Evolutionary conservation across 2,797 vertebrate species (phyloP).

Genomic region (Phataginus tetradactyla): DNA sequence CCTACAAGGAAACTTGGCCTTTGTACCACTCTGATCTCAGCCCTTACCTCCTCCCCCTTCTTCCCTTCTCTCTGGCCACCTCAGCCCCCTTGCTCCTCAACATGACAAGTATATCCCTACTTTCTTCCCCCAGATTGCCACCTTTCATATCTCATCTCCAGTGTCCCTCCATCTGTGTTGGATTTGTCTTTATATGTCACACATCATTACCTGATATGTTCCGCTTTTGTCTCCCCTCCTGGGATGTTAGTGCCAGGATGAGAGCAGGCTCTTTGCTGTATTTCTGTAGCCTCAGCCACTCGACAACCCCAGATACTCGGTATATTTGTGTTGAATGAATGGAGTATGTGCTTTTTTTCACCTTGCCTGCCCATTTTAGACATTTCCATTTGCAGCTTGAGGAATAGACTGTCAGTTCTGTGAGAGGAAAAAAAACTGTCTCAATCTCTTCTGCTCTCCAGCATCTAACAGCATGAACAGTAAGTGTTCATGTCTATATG

Average conservation of each 20-base stretch:
- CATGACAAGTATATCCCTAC: neutral
- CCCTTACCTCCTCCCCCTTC: too few relatives aligned
- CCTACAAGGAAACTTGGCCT: neutral
- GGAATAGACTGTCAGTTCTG: neutral
- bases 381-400: neutral
- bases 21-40: neutral
- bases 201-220: neutral
- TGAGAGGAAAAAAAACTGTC: neutral
- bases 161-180: neutral
- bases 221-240: neutral
- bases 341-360: neutral
- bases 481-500: neutral
- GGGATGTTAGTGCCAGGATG: neutral
- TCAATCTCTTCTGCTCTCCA: conserved; percentile 12
- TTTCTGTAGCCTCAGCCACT: neutral
- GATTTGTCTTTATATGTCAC: neutral
- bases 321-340: neutral
- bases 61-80: neutral
- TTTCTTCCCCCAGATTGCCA: neutral
- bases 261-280: neutral
- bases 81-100: neutral
- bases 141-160: neutral
- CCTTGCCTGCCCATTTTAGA: neutral
- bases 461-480: neutral
- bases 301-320: neutral